Evolutionary conservation across 2,113 vertebrate genomes (phyloP).

Genomic region (Rhinichthys klamathensis): DNA sequence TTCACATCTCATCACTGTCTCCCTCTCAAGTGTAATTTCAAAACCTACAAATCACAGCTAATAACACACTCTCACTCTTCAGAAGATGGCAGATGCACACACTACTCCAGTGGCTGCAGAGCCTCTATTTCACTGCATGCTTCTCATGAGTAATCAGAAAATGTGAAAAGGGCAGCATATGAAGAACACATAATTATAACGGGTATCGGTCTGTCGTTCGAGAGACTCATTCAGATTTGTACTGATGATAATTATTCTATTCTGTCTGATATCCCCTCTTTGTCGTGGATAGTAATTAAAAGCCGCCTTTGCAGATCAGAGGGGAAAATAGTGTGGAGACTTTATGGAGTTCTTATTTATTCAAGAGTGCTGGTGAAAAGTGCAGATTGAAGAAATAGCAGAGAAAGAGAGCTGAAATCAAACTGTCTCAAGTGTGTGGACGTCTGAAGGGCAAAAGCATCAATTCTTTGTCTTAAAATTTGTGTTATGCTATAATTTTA

Average conservation of each 20-base stretch:
- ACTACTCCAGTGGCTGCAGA: not conserved
- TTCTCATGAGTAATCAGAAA: conserved; percentile 69
- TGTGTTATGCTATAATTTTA: not conserved
- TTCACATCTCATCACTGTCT: not conserved
- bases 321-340: conserved; percentile 14
- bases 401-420: not conserved
- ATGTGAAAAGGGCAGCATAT: conserved; percentile 65
- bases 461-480: not conserved
- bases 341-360: conserved; percentile 30
- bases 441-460: conserved; percentile 5
- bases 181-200: conserved; percentile 15
- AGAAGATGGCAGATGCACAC: not conserved
- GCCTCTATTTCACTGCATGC: conserved; percentile 48
- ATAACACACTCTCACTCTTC: not conserved
- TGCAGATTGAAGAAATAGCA: not conserved
- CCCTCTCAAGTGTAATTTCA: not conserved
- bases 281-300: conserved; percentile 31
- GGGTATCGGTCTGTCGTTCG: conserved; percentile 61
- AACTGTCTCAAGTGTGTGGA: not conserved
- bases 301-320: conserved; percentile 1
- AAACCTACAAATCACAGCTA: not conserved
- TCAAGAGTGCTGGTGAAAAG: not conserved
- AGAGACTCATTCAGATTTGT: conserved; percentile 51
- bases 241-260: conserved; percentile 14
- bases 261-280: not conserved